phyloP scores from a whole-genome alignment of 2,888 invertebrate species.

The Candidula unifasciata region DNA sequence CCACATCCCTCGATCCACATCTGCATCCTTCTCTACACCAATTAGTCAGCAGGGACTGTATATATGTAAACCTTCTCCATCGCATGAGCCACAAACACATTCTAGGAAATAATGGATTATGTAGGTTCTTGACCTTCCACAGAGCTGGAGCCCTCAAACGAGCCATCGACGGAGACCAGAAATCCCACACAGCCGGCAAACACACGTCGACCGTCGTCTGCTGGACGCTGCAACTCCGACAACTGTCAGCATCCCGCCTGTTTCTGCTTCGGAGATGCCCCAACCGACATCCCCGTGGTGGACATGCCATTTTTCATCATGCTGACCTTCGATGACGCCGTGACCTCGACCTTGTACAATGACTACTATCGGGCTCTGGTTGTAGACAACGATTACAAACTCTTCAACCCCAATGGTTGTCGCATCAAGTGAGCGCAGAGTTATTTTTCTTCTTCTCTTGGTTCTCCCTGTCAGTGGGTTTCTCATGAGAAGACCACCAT shows the following conservation, averaged over 20 bases:
- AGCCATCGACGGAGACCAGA: neutral
- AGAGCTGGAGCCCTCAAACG: too few relatives aligned
- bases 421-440: constrained; percentile 29
- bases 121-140: neutral
- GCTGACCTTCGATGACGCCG: constrained; percentile 37
- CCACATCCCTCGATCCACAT: too few relatives aligned
- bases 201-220: neutral
- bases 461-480: too few relatives aligned
- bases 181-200: neutral
- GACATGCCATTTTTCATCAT: constrained; percentile 38
- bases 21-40: too few relatives aligned
- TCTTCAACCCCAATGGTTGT: constrained; percentile 34
- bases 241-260: constrained; percentile 27
- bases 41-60: too few relatives aligned
- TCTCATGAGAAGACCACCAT: too few relatives aligned
- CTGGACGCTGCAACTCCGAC: constrained; percentile 14
- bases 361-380: neutral
- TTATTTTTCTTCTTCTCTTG: too few relatives aligned
- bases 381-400: constrained; percentile 5
- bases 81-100: neutral
- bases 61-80: neutral
- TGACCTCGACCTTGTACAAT: constrained; percentile 2
- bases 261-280: constrained; percentile 33
- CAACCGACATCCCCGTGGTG: neutral
- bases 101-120: neutral